phyloP scores from a whole-genome alignment of 2,888 invertebrate species.

The Eristalinus sepulchralis region DNA sequence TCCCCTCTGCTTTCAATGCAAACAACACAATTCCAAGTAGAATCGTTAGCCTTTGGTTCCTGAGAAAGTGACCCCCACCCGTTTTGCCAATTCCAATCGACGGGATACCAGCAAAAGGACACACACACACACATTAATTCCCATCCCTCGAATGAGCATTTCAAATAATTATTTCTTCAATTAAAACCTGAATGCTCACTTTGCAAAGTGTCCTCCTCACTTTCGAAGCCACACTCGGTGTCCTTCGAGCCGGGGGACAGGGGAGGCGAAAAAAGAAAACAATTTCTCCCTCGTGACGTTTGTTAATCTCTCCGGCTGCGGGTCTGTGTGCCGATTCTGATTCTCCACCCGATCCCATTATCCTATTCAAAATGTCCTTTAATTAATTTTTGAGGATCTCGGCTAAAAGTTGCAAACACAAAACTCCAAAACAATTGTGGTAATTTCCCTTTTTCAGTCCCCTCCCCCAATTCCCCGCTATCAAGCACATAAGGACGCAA shows the following conservation, averaged over 20 bases:
- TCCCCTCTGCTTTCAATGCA: background rate
- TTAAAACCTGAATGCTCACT: background rate
- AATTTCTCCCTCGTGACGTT: background rate
- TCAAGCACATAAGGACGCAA: constrained; percentile 26
- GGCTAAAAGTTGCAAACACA: constrained; percentile 29
- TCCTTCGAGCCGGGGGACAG: background rate
- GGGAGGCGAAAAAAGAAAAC: background rate
- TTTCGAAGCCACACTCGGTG: background rate
- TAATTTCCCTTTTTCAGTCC: constrained; percentile 42
- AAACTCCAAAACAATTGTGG: constrained; percentile 66
- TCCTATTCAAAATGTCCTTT: constrained; percentile 60
- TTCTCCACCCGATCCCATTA: constrained; percentile 47
- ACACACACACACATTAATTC: background rate
- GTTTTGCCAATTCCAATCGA: background rate
- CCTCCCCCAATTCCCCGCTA: background rate
- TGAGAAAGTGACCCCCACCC: background rate
- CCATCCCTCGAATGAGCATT: background rate
- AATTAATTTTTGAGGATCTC: constrained; percentile 64
- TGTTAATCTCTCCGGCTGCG: constrained; percentile 33
- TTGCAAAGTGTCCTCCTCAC: background rate
- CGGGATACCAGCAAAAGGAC: background rate
- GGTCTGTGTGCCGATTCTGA: constrained; percentile 6
- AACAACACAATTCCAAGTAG: background rate
- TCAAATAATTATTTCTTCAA: background rate
- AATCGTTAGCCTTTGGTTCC: background rate